phyloP scores from a whole-genome alignment of 2,888 invertebrate genomes.

The Drosophila anceps region DNA sequence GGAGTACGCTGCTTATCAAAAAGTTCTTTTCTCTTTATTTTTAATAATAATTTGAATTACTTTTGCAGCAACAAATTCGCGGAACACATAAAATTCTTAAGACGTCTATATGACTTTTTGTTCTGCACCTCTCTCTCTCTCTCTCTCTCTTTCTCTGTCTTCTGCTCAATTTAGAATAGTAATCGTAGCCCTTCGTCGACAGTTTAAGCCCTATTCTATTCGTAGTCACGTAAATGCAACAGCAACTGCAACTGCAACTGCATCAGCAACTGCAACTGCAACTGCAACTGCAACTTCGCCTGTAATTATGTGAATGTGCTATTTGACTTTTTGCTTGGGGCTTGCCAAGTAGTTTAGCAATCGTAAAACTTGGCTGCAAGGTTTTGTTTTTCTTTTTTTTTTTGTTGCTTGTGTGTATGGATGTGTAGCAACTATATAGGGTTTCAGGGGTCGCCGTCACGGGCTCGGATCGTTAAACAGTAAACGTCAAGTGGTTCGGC shows the following conservation, averaged over 20 bases:
- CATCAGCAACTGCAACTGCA: conserved; percentile 11
- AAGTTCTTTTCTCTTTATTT: neutral
- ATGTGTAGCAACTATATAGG: conserved; percentile 3
- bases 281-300: conserved; percentile 22
- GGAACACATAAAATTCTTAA: conserved; percentile 1
- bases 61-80: conserved; percentile 4
- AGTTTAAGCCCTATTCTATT: conserved; percentile 24
- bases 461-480: conserved; percentile 37
- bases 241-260: conserved; percentile 34
- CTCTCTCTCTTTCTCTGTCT: neutral
- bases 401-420: neutral
- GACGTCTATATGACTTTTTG: conserved; percentile 1
- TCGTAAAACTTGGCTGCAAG: conserved; percentile 51
- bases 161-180: conserved; percentile 5
- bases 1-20: neutral
- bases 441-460: conserved; percentile 20
- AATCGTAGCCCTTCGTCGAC: neutral
- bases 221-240: conserved; percentile 58
- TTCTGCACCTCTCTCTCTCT: neutral
- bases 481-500: conserved; percentile 42
- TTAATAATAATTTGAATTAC: conserved; percentile 10
- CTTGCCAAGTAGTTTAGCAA: conserved; percentile 36
- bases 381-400: neutral
- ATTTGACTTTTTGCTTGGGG: conserved; percentile 20
- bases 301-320: conserved; percentile 52